Evolutionary conservation across 2,797 vertebrate species (phyloP), one percentile per base, ranked within the genome.

Genomic region (Babyrousa celebensis): DNA sequence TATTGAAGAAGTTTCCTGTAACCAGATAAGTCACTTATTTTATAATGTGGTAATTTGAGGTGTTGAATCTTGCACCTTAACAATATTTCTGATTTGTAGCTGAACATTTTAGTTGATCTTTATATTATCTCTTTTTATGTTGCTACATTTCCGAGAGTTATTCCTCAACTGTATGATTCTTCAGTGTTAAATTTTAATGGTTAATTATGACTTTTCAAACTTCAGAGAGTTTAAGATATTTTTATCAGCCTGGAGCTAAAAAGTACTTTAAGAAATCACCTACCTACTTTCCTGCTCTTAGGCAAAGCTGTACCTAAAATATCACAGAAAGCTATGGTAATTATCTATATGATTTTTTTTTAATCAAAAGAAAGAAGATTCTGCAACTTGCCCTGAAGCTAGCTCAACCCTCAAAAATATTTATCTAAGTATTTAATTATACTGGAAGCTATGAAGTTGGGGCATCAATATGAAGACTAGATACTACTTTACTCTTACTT

Each of bases 391-490:
- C 96, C 95, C 95, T 58, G 74, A 96, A 97, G 96, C 79, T 78
- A 93, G 84, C 87, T 96, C 96, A 95, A 84, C 72, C 23, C 79
- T 94, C 79, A 80, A 92, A 95, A 94, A 97, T 96, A 93, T 94
- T 85, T 96, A 93, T 92, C 84, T 96, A 95, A 98, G 95, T 91
- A 94, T 96, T 87, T 97, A 97, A 97, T 97, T 96, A 95, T 74
- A 92, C 43, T 95, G 77, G 60, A 90, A 97, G 18, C 83, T 96
- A 74, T 95, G 89, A 96, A 95, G 58, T 87, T 70, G 52, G 79
- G 36, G 6, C 58, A 85, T 93, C 27, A 91, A 18, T 89, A 54
- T 87, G 89, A 96, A 40, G 86, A 95, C 62, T 84, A 20, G 52
- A 72, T 83, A 29, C 52, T 40, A 74, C 67, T 92, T 87, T 96